Percentiles rank a stretch among this genome's conserved stretches.
Evolutionary conservation across 2,113 vertebrate genomes (phyloP).

Genomic region (Trogon surrucura): DNA sequence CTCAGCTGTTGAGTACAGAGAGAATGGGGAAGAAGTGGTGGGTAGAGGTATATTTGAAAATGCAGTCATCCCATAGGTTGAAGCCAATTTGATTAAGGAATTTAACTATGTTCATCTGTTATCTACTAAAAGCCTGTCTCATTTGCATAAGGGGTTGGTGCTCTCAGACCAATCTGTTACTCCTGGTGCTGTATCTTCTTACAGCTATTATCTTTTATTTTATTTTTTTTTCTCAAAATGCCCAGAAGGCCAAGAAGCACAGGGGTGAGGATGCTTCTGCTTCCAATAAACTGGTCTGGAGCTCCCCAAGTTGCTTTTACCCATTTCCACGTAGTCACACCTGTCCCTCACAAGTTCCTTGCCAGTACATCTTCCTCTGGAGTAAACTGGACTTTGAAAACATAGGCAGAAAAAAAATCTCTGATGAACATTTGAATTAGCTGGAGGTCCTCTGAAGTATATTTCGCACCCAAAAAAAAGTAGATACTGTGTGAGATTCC

Average conservation of each 20-base stretch:
- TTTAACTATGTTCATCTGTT: neutral
- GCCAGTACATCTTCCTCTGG: neutral
- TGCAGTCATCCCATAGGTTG: neutral
- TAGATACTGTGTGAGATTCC: neutral
- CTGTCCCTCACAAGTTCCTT: neutral
- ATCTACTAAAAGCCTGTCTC: neutral
- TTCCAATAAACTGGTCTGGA: neutral
- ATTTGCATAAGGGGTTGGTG: neutral
- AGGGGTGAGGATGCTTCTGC: neutral
- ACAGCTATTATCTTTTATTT: neutral
- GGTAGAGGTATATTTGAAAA: neutral
- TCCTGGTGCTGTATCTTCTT: neutral
- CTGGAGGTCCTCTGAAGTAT: neutral
- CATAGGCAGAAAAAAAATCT: neutral
- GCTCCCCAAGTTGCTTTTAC: neutral
- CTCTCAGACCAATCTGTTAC: neutral
- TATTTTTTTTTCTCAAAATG: neutral
- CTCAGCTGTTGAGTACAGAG: neutral
- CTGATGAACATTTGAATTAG: neutral
- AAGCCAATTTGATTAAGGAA: neutral
- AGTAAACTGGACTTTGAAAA: neutral
- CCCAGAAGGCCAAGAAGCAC: neutral
- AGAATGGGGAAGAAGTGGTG: neutral
- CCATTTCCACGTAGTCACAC: fast-evolving
- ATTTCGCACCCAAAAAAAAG: neutral